Evolutionary conservation across 2,797 vertebrate genomes (phyloP), one percentile per base, ranked within the genome.

Genomic region (Myotis findleyi): DNA sequence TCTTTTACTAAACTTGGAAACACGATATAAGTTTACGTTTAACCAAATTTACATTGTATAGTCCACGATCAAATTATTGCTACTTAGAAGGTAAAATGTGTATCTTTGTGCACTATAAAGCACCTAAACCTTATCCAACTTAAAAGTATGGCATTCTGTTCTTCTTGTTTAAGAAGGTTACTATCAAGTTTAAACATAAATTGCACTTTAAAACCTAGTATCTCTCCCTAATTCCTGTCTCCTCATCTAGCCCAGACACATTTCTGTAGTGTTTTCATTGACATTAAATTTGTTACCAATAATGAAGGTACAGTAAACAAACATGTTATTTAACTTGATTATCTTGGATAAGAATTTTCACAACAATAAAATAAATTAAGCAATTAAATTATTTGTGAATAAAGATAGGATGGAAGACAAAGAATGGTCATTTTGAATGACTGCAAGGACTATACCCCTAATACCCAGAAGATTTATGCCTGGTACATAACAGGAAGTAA

Each of bases 261-360:
- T 73, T 95, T 96, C 76, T 49, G 6, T 44, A 59, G n/a, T 85
- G 18, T 62, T 96, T 95, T 93, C 49, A 73, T 41, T 75, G 8
- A 9, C n/a, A 41, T 92, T 95, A 92, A 93, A 87, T 82, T 51
- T 11, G 89, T 62, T 80, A 77, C 66, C 44, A 94, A 85, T 55
- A 83, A 36, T 86, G 36, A 92, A 93, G 77, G 8, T 38, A 68
- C 2, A 73, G 41, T 81, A 64, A 83, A 57, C n/a, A 93, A 79
- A 36, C 92, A 62, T 69, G n/a, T 82, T 85, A 86, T 66, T 79
- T 93, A 82, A 87, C 23, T 36, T 87, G 30, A 59, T 82, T 93
- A 55, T 79, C 64, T 95, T 72, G 13, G 27, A 77, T 90, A 49
- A 79, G 30, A 94, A 80, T 92, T 95, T 90, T 92, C 85, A 85